Evolutionary conservation across 2,113 vertebrate genomes (phyloP), one percentile per base, ranked within the genome.

Genomic region (Montifringilla adamsi): DNA sequence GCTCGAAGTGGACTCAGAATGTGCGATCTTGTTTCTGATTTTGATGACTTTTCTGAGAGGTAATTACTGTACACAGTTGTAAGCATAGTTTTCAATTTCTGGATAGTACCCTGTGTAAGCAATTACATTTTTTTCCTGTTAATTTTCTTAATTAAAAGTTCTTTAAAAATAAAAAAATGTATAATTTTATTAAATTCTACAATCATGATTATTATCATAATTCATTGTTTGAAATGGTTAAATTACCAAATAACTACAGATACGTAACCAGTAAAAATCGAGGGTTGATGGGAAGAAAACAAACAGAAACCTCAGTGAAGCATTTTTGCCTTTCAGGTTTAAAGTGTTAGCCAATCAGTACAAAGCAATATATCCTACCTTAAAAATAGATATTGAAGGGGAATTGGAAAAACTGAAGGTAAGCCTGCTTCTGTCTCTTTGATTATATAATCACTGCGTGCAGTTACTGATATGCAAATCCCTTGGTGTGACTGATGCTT

Each of bases 11-110:
- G 99, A 80, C 99, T 99, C 87, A 98, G 99, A 96, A 99, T 99
- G 98, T 99, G 99, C 64, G 99, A 99, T 95, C 98, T 99, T 83
- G 97, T 99, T 90, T 98, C 99, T 64, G 99, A 99, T 97, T 99
- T 99, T 85, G 98, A 97, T 69, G 98, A 99, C 90, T 99, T 99
- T 98, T 99, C 99, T 56, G 98, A 99, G 92, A 99, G 99, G 99
- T 99, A 97, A 97, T 76, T 88, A 88, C 53, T 58, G 49, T 94
- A 35, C 30, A 64, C 33, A 35, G 20, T 76, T 75, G 3, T 62
- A 62, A 76, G 16, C 20, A 10, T 10, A 44, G 31, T 52, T 81
- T 92, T 75, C 7, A 16, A 8, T 67, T 89, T 55, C 52, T 67
- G 39, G 6, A 11, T 64, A 58, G 15, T 80, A 50, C 26, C 5